Percentiles rank a stretch among this genome's conserved stretches.
Conservation (phyloP, 2,888 invertebrate genomes). For the Seira ritae region DNA sequence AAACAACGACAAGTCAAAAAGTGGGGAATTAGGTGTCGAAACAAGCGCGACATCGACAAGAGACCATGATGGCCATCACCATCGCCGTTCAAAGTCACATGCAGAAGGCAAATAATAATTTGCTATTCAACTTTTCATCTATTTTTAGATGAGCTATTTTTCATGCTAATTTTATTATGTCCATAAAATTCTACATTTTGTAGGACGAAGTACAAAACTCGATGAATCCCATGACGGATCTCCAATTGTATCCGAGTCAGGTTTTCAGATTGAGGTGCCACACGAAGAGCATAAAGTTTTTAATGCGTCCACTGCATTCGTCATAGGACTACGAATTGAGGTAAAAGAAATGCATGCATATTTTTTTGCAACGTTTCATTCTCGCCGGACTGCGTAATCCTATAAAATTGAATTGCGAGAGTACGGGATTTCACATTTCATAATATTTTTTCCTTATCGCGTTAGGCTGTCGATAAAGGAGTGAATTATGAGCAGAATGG, state of each 20-base stretch:
- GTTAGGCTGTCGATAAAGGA: constrained; percentile 67
- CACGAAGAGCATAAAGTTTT: constrained; percentile 45
- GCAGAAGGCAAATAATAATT: no score
- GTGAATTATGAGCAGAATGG: constrained; percentile 69
- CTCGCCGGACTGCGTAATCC: background rate
- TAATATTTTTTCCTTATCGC: background rate
- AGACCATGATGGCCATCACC: no score
- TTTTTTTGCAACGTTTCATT: background rate
- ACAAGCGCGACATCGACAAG: no score
- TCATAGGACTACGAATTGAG: constrained; percentile 71
- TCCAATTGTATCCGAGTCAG: background rate
- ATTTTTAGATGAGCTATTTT: no score
- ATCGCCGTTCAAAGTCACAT: no score
- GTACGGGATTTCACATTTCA: background rate
- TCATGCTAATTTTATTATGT: no score
- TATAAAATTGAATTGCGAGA: no score
- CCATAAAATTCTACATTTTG: no score
- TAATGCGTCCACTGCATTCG: constrained; percentile 62
- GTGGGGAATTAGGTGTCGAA: no score
- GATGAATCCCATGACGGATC: background rate
- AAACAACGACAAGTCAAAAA: no score
- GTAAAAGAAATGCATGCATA: constrained; percentile 43
- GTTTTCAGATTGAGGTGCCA: constrained; percentile 53
- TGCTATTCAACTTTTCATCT: no score
- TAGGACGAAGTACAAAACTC: no score